phyloP scores from a whole-genome alignment of 2,888 invertebrate genomes.

The Agrenia bidenticulata region DNA sequence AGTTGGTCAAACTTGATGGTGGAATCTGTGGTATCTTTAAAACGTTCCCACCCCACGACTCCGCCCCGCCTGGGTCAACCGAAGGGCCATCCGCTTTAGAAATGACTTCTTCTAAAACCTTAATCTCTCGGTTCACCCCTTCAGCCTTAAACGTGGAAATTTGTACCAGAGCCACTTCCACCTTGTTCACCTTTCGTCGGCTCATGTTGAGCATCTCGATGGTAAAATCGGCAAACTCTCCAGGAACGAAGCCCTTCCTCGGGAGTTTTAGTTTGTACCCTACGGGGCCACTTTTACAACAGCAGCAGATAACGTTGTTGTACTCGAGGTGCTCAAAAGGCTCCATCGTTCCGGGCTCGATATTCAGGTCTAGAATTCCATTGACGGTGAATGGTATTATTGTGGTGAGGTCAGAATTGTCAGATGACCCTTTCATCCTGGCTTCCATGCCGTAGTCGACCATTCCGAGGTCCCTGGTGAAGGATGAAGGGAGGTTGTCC shows the following conservation, averaged over 20 bases:
- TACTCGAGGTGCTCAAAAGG: slow-evolving; percentile 16
- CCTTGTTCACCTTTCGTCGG: slow-evolving; percentile 20
- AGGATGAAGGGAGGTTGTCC: slow-evolving; percentile 74
- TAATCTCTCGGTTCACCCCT: slow-evolving; percentile 10
- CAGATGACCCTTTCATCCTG: slow-evolving; percentile 76
- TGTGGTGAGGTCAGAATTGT: slow-evolving; percentile 54
- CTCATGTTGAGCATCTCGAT: slow-evolving; percentile 27
- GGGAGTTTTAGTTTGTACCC: slow-evolving; percentile 17
- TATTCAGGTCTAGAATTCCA: slow-evolving; percentile 35
- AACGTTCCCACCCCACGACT: slow-evolving; percentile 20
- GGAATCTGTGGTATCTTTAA: slow-evolving; percentile 26
- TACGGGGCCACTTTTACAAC: slow-evolving; percentile 29
- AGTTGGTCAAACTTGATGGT: slow-evolving; percentile 24
- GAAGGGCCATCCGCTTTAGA: slow-evolving; percentile 15
- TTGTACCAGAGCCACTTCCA: slow-evolving; percentile 22
- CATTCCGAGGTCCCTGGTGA: slow-evolving; percentile 72
- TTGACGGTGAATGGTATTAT: slow-evolving; percentile 33
- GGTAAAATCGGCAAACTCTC: slow-evolving; percentile 22
- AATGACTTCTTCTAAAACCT: slow-evolving; percentile 5
- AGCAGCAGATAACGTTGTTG: slow-evolving; percentile 25
- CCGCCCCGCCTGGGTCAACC: slow-evolving; percentile 18
- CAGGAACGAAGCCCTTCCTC: slow-evolving; percentile 29
- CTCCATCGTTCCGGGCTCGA: background rate
- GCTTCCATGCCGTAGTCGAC: slow-evolving; percentile 79
- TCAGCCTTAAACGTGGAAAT: slow-evolving; percentile 21